Base-by-base conservation (phyloP, 2,888 invertebrate species). In the Mythimna albipuncta region DNA sequence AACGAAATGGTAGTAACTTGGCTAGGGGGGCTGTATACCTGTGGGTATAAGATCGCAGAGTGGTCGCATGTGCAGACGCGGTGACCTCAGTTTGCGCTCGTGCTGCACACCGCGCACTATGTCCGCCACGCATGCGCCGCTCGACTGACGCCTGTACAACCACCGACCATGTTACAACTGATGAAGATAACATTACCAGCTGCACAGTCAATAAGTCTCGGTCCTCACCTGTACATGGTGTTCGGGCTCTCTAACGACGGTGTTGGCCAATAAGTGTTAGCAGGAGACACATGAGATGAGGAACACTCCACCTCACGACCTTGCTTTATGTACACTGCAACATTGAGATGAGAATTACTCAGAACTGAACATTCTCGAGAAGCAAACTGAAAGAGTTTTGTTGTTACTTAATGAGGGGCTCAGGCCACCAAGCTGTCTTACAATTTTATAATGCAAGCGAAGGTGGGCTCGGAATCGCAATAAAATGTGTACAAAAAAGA, bases 271-370 rank as follows among this genome's bases (percentile, higher is more conserved):
- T 95, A 96, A 1, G 94, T 92, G 52, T 93, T 81, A 59, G 91
- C 89, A 0, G 95, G 94, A 0, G 94, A 94, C 59, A 90, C 92
- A n/a, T 92, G 94, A 2, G 94, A 93, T 26, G 94, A 93, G 2
- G 91, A 91, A 2, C 90, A 91, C 69, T 94, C 97, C 64, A 97
- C 96, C 82, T 97, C 97, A 6, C 97, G 96, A 1, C 97, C 97
- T 93, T 97, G 97, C 88, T 97, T 97, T 75, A 97, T 97, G 91
- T 93, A 94, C 79, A 95, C 95, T 96, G 89, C 2, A 35, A 75
- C 61, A 77, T 57, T 55, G 35, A 19, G 5, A 59, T 44, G 2
- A 5, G 1, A 16, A 6, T 21, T 44, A 4, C 47, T 75, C 26
- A 52, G 1, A 35, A 50, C 13, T 35, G 9, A 38, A 38, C 9